Evolutionary conservation across 2,888 invertebrate species (phyloP), one percentile per base, ranked within the genome.

Genomic region (Orgyia antiqua): DNA sequence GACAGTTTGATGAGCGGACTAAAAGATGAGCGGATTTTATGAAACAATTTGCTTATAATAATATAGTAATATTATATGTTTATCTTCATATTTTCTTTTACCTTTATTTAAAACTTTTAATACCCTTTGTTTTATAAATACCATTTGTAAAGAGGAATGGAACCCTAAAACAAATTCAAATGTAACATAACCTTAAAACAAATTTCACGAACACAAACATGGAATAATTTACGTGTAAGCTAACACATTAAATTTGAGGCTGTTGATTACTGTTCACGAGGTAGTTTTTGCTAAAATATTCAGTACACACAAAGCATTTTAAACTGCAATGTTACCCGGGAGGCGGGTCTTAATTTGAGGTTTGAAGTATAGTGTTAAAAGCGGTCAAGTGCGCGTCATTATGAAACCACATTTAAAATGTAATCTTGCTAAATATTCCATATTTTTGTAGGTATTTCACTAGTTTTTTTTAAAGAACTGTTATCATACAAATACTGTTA

Each of bases 261-360:
- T 27, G 37, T 27, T 39, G 44, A 54, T 56, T 58, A 52, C 59
- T 38, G 27, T 27, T 38, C 38, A 34, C 36, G 24, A 39, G 36
- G 46, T 46, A 45, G 43, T 47, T 36, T 38, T 34, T 41, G 31
- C 45, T 58, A 42, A 59, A 58, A 56, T 60, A 62, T 62, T 58
- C 44, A 58, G 45, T 31, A 33, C 39, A 51, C 38, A 54, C 53
- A 51, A 51, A 47, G 32, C 36, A 47, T 47, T 51, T 45, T 51
- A 51, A 51, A 51, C 46, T 39, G 39, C 43, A 43, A 51, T 45
- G 43, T 39, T 38, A 13, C 46, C 46, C 41, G 23, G 20, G 50
- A 42, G 58, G 51, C 33, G 30, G 32, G 34, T 39, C 42, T 48
- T 47, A 56, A 58, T 60, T 58, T 54, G 44, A 40, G 48, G 49